Conservation (phyloP, 2,797 vertebrate genomes). For the Muscicapa comitata region DNA sequence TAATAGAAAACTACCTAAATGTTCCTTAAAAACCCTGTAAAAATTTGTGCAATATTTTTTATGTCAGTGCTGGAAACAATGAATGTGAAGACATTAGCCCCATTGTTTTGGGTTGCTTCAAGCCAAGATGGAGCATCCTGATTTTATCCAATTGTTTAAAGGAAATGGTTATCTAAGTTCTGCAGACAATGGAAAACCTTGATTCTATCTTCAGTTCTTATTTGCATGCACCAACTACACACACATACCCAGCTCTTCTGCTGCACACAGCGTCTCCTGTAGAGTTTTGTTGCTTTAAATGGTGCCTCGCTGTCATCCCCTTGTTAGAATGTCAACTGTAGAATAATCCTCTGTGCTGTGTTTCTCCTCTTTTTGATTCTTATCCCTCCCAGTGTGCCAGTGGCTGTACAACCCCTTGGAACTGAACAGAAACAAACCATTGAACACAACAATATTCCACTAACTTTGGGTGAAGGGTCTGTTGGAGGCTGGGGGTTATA, state of each 20-base stretch:
- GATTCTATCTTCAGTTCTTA: background rate
- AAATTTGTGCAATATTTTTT: slow-evolving; percentile 22
- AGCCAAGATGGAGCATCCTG: background rate
- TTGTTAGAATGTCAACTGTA: background rate
- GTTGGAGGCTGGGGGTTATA: background rate
- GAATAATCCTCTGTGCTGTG: background rate
- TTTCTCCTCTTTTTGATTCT: background rate
- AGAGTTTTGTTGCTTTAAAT: background rate
- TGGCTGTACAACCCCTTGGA: background rate
- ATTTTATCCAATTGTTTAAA: background rate
- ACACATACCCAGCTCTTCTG: background rate
- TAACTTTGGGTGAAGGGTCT: background rate
- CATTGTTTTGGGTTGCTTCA: background rate
- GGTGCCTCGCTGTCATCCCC: background rate
- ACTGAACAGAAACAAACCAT: background rate
- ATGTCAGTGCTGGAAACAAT: background rate
- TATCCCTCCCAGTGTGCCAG: background rate
- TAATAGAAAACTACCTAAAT: slow-evolving; percentile 45
- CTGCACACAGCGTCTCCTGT: background rate
- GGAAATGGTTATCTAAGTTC: background rate
- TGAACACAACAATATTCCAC: background rate
- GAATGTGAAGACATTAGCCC: background rate
- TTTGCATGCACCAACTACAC: background rate
- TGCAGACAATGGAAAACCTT: background rate
- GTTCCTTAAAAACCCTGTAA: background rate